These are phyloP conservation scores for Eupithecia tripunctaria DNA, from an alignment of 2,888 invertebrate species.

Conservation along the genomic window DNA sequence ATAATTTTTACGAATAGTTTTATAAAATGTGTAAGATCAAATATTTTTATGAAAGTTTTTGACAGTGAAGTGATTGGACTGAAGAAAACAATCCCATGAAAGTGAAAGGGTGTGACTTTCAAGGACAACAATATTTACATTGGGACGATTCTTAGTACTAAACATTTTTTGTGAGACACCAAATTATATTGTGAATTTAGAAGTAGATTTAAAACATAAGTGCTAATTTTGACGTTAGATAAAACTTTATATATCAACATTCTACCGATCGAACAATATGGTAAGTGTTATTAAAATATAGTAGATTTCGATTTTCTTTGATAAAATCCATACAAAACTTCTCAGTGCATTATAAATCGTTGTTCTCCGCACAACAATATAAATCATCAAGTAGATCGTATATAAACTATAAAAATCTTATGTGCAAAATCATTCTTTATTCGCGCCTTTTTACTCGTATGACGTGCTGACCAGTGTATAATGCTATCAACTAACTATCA, in stretches of 20 bases:
- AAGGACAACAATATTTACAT: slow-evolving; percentile 46
- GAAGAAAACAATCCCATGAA: slow-evolving; percentile 23
- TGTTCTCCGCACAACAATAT: not conserved
- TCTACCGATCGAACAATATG: slow-evolving; percentile 32
- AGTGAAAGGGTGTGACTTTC: slow-evolving; percentile 43
- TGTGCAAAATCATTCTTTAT: not conserved
- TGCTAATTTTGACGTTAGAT: not conserved
- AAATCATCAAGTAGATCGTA: not conserved
- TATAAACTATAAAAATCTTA: not conserved
- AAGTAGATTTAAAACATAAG: slow-evolving; percentile 2
- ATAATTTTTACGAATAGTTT: slow-evolving; percentile 40
- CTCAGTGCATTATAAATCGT: not conserved
- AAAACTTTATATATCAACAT: not conserved
- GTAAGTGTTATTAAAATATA: slow-evolving; percentile 27
- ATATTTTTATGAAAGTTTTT: slow-evolving; percentile 39
- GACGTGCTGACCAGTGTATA: not conserved
- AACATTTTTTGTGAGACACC: slow-evolving; percentile 35
- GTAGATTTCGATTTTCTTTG: not conserved
- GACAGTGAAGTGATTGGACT: slow-evolving; percentile 40
- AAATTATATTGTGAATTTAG: slow-evolving; percentile 27
- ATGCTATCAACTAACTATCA: not conserved
- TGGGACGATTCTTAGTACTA: slow-evolving; percentile 30
- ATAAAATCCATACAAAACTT: not conserved
- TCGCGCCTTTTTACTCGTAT: not conserved
- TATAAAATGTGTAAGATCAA: slow-evolving; percentile 27